These are phyloP conservation scores for Trogon surrucura DNA, from an alignment of 2,113 vertebrate species.

Conservation along the genomic window DNA sequence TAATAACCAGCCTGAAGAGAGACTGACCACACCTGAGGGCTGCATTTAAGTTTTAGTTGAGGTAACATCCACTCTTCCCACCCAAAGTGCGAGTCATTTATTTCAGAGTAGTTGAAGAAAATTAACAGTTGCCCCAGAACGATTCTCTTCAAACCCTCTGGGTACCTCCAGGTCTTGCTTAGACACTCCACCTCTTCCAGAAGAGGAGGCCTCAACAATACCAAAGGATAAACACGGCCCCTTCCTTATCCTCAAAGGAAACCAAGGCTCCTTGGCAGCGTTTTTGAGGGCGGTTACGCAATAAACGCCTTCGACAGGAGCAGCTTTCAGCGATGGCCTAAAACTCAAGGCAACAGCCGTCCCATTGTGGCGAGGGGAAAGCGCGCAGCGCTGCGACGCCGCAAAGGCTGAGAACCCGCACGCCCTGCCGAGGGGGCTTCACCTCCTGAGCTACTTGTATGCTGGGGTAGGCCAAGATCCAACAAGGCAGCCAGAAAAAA, in stretches of 20 bases:
- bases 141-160: neutral
- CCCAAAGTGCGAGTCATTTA: fast-evolving
- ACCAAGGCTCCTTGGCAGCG: neutral
- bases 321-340: neutral
- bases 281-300: neutral
- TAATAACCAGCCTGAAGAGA: neutral
- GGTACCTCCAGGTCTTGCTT: neutral
- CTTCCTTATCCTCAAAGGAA: neutral
- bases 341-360: neutral
- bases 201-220: neutral
- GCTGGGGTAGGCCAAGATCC: neutral
- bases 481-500: neutral
- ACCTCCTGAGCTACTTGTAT: neutral
- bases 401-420: fast-evolving
- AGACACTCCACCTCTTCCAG: neutral
- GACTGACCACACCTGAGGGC: fast-evolving
- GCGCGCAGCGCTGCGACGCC: neutral
- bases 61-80: neutral
- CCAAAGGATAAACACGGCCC: neutral
- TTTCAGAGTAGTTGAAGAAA: neutral
- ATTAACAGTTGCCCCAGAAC: neutral
- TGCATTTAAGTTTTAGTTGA: neutral
- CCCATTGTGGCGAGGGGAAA: too few relatives aligned
- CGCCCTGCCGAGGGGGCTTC: neutral
- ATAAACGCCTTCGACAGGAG: neutral